Percentiles rank a stretch among this genome's conserved stretches.
These are phyloP conservation scores for Apodemus agrarius DNA, from an alignment of 2,797 vertebrate genomes.

Conservation along the genomic window DNA sequence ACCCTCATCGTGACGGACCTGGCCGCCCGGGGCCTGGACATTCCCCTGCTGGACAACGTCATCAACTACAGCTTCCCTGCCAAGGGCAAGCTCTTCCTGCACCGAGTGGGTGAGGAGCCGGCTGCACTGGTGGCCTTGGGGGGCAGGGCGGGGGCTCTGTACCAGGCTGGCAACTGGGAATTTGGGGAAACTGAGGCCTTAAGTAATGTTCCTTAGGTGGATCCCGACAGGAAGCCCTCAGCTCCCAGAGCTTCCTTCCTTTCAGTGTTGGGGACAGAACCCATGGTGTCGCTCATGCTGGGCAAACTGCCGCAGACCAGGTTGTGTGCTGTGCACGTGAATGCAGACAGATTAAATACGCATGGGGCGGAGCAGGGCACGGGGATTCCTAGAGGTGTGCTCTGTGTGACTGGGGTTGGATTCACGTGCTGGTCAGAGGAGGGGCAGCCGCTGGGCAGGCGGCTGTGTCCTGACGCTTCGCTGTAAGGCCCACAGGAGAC, in stretches of 20 bases:
- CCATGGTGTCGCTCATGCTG: neutral
- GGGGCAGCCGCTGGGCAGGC: neutral
- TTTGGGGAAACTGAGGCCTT: neutral
- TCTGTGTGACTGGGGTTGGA: neutral
- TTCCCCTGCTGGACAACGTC: slow-evolving; percentile 97
- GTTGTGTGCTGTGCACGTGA: no score
- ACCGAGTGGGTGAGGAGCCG: slow-evolving; percentile 94
- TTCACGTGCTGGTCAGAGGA: neutral
- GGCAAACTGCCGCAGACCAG: neutral
- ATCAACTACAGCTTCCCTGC: slow-evolving; percentile 99
- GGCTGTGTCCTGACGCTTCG: neutral
- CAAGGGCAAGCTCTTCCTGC: slow-evolving; percentile 97
- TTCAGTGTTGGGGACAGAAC: neutral
- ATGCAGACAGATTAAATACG: no score
- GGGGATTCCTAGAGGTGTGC: neutral
- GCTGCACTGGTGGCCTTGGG: rapidly evolving
- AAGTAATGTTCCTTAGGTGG: neutral
- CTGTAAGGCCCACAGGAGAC: no score
- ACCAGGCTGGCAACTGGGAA: neutral
- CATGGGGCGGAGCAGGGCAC: neutral
- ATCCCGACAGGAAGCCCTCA: no score
- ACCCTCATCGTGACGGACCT: slow-evolving; percentile 97
- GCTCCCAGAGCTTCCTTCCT: neutral
- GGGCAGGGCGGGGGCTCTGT: no score
- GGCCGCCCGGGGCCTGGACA: slow-evolving; percentile 97